Evolutionary conservation across 1,140 invertebrate species (phyloP).

Genomic region (Lasaia peninsularis): DNA sequence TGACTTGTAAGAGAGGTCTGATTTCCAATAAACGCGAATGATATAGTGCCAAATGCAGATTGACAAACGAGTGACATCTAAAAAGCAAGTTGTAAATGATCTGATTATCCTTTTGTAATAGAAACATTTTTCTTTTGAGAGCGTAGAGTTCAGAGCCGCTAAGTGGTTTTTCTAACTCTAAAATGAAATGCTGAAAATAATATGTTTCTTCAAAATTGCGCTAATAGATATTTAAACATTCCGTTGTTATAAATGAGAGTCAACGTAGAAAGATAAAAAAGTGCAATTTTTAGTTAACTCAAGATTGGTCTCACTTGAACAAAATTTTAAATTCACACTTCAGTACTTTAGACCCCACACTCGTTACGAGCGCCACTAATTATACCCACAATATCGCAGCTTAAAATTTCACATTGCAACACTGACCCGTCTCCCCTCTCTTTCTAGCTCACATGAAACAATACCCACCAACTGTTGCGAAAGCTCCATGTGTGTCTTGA

Average conservation of each 20-base stretch:
- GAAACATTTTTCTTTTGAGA: too few species aligned
- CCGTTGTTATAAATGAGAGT: neutral
- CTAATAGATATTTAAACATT: too few species aligned
- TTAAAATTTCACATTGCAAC: constrained; percentile 56
- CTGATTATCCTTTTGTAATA: too few species aligned
- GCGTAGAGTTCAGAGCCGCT: too few species aligned
- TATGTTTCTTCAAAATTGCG: too few species aligned
- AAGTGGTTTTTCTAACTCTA: too few species aligned
- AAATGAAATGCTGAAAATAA: too few species aligned
- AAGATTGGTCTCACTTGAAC: constrained; percentile 7
- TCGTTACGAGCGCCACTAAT: constrained; percentile 66
- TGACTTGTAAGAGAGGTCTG: too few species aligned
- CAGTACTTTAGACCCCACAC: constrained; percentile 50
- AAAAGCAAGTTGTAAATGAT: too few species aligned
- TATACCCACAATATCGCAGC: constrained; percentile 61
- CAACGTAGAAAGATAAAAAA: neutral
- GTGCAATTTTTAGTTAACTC: neutral
- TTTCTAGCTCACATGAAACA: constrained; percentile 42
- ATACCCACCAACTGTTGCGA: constrained; percentile 57
- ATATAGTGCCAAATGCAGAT: too few species aligned
- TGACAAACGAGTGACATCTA: too few species aligned
- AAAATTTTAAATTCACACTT: constrained; percentile 57
- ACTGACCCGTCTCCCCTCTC: constrained; percentile 34
- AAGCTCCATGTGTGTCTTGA: constrained; percentile 30
- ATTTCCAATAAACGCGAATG: too few species aligned